These are phyloP conservation scores for Siniperca obscura DNA, from an alignment of 2,797 vertebrate species.

Conservation along the genomic window DNA sequence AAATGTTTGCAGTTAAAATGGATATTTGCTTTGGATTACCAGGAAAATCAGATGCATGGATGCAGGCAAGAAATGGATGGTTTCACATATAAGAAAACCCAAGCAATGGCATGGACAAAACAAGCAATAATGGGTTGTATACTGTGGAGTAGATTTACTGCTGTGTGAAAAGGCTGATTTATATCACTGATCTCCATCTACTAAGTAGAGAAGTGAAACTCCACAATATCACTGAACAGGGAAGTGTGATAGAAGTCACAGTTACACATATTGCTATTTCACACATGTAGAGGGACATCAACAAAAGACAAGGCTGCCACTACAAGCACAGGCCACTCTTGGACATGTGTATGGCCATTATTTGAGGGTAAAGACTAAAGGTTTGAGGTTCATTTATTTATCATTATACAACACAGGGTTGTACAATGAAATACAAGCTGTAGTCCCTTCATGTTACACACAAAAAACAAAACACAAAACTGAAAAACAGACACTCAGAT, in stretches of 20 bases:
- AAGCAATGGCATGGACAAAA: neutral
- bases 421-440: no score
- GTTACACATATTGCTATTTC: conserved; percentile 39
- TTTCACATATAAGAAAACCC: neutral
- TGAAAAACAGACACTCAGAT: neutral
- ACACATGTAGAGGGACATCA: conserved; percentile 15
- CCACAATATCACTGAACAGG: conserved; percentile 60
- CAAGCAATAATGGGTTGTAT: neutral
- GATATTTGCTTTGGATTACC: neutral
- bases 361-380: neutral
- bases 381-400: no score
- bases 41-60: neutral
- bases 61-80: neutral
- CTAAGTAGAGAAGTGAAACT: conserved; percentile 74
- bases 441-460: no score
- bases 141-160: neutral
- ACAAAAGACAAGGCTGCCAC: conserved; percentile 21
- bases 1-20: neutral
- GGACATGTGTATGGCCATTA: neutral
- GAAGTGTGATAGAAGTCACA: conserved; percentile 61
- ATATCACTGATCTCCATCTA: conserved; percentile 29
- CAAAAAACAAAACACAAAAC: no score
- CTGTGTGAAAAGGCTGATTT: conserved; percentile 27
- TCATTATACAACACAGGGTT: no score
- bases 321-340: neutral